A percentile compares a stretch with the other conserved stretches of the same genome.
Conservation (phyloP, 1,140 invertebrate genomes). For the Dendrolimus punctatus region DNA sequence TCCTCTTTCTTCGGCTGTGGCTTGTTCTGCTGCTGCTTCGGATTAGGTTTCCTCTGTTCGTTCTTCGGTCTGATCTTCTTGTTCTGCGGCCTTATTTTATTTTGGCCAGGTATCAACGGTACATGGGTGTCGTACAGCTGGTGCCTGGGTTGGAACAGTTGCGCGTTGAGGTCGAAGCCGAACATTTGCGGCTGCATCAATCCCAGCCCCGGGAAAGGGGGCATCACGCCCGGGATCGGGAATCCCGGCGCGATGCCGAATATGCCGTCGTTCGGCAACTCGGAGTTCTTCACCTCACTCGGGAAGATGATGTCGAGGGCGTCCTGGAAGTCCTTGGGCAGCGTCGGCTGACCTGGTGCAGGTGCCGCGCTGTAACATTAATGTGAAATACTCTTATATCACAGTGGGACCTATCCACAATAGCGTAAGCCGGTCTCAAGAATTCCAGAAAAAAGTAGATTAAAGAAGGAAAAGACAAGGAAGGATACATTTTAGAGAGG, state of each 20-base stretch:
- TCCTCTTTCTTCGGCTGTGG: constrained; percentile 8
- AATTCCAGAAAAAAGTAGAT: too few species aligned
- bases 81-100: constrained; percentile 14
- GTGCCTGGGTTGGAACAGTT: constrained; percentile 31
- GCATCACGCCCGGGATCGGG: constrained; percentile 26
- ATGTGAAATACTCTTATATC: neutral
- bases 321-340: constrained; percentile 76
- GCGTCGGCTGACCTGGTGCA: constrained; percentile 12
- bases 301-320: constrained; percentile 83
- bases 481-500: too few species aligned
- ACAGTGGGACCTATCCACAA: too few species aligned
- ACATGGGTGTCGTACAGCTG: constrained; percentile 53
- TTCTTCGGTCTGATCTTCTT: constrained; percentile 16
- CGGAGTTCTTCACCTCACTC: constrained; percentile 37
- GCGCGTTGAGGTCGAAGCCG: constrained; percentile 49
- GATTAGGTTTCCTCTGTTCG: constrained; percentile 6
- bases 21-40: constrained; percentile 8
- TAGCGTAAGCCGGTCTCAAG: too few species aligned
- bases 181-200: constrained; percentile 53
- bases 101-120: constrained; percentile 25
- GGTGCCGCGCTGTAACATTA: neutral
- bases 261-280: constrained; percentile 32
- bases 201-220: constrained; percentile 33
- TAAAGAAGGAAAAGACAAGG: neutral
- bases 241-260: constrained; percentile 35